Evolutionary conservation across 2,113 vertebrate genomes (phyloP).

Genomic region (Globicephala melas): DNA sequence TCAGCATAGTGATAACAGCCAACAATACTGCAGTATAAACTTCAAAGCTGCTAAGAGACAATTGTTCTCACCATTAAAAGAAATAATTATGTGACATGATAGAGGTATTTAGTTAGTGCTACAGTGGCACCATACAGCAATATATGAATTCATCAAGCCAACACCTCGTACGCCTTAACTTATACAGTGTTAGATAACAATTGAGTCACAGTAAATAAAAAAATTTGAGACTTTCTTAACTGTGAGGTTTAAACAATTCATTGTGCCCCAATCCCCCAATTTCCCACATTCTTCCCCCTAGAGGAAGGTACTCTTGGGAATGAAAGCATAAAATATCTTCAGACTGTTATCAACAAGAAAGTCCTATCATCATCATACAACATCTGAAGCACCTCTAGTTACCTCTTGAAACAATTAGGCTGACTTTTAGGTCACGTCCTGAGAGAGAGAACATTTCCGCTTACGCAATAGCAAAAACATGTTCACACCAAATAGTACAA

Average conservation of each 20-base stretch:
- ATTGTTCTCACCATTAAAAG: not conserved
- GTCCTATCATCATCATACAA: not conserved
- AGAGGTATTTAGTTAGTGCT: not conserved
- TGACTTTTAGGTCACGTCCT: not conserved
- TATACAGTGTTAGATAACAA: no score
- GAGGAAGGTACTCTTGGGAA: not conserved
- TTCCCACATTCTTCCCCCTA: no score
- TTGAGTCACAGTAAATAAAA: not conserved
- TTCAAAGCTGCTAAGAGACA: not conserved
- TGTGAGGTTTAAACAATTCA: not conserved
- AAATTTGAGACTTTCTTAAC: not conserved
- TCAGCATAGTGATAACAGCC: not conserved
- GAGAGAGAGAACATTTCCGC: not conserved
- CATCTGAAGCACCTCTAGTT: not conserved
- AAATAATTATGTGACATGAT: fast-evolving
- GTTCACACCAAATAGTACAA: not conserved
- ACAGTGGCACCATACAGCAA: not conserved
- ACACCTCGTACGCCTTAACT: not conserved
- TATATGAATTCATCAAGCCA: not conserved
- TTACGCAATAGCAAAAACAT: not conserved
- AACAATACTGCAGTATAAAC: not conserved
- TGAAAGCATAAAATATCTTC: not conserved
- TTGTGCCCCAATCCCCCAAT: not conserved
- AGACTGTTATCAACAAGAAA: not conserved
- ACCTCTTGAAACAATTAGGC: not conserved